Base-by-base conservation (phyloP, 2,888 invertebrate genomes). In the Sminthurides aquaticus region DNA sequence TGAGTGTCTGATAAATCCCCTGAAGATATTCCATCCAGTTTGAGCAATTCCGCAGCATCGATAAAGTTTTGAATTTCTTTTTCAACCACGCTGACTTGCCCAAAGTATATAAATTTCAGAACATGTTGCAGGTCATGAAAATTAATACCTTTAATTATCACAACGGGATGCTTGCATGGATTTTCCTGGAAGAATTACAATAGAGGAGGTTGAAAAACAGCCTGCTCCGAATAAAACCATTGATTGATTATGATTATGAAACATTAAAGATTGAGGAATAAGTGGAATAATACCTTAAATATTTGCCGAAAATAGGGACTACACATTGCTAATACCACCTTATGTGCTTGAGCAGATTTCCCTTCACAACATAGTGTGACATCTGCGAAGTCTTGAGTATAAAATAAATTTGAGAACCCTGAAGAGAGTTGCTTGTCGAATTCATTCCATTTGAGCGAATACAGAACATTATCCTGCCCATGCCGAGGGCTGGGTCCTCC, bases 251-350 rank as follows among this genome's bases (percentile, higher is more conserved):
- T n/a, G n/a, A n/a, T n/a, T 52, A 8, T 52, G 52, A n/a, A 52
- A n/a, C 24, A 52, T n/a, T n/a, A n/a, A n/a, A n/a, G n/a, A 11
- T 64, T 25, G 3, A 55, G 8, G 11, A 43, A 43, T 43, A 43
- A 11, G 28, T 22, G 26, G 22, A 55, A 20, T 34, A 25, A 59
- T 69, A 72, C 72, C 64, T 67, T 67, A 54, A 74, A 72, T 29
- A 74, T 71, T 58, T 67, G 57, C 15, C 71, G 90, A 85, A 94
- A 94, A 84, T 92, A 94, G 78, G 92, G 91, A 78, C 91, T 92
- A 83, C 93, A 93, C 84, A 93, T 92, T 78, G 93, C 93, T 79
- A 94, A 85, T 79, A 94, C 92, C 83, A 93, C 90, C 85, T 90
- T 90, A 83, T 94, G 93, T 82, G 93, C 93, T 82, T 91, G 88